A percentile compares a stretch with the other conserved stretches of the same genome.
Conservation (phyloP, 2,113 vertebrate species). For the Thamnophis sirtalis region DNA sequence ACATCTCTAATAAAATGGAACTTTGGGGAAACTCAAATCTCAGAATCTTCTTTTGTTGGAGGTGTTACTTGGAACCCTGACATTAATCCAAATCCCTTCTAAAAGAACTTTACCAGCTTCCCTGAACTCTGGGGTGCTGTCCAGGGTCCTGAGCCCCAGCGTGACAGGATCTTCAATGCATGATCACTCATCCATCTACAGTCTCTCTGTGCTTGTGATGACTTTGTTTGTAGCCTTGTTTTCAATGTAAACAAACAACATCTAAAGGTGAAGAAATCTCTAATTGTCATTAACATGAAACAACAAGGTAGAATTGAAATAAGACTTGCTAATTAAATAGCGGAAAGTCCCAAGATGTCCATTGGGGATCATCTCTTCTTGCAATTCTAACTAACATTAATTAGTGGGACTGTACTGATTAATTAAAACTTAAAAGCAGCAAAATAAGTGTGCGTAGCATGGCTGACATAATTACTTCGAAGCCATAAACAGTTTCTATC, state of each 20-base stretch:
- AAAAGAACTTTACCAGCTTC: too few species aligned
- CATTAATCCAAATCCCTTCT: too few species aligned
- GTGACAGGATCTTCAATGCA: background rate
- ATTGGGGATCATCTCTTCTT: slow-evolving; percentile 33
- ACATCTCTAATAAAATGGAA: too few species aligned
- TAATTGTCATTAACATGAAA: slow-evolving; percentile 22
- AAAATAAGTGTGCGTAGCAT: slow-evolving; percentile 33
- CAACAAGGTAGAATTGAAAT: slow-evolving; percentile 15
- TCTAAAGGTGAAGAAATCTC: slow-evolving; percentile 21
- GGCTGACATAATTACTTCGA: slow-evolving; percentile 42
- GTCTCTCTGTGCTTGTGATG: background rate
- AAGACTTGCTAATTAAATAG: slow-evolving; percentile 54
- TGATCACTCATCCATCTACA: background rate
- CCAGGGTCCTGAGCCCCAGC: too few species aligned
- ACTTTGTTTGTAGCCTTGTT: background rate
- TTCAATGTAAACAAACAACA: background rate
- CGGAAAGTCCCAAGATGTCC: slow-evolving; percentile 38
- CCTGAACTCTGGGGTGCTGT: too few species aligned
- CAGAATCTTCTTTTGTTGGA: too few species aligned
- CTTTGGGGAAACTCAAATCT: too few species aligned
- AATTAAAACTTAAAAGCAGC: slow-evolving; percentile 53
- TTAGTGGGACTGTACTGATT: slow-evolving; percentile 55
- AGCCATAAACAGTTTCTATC: slow-evolving; percentile 38
- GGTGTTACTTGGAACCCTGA: too few species aligned
- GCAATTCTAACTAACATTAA: slow-evolving; percentile 52